Base-by-base conservation (phyloP, 2,888 invertebrate genomes). In the Melanophora roralis region DNA sequence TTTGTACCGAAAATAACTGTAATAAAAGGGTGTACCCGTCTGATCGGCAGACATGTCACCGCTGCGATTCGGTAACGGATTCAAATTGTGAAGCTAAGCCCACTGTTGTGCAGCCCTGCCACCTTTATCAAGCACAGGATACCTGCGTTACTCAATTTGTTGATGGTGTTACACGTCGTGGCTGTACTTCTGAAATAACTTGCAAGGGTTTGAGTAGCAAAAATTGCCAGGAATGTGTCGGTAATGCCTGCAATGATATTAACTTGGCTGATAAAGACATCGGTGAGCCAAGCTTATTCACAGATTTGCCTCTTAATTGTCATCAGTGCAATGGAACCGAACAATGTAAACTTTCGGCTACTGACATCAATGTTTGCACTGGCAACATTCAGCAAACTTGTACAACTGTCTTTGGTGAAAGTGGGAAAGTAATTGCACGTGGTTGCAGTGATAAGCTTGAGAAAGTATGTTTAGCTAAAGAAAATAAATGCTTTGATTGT, bases 401-500 rank as follows among this genome's bases (percentile, higher is more conserved):
- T 47, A 75, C 82, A 0, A 82, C 82, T 0, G 83, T 80, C 1
- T 85, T 85, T 36, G 32, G 49, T 21, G 11, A 11, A 0, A 9
- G 19, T n/a, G 84, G 83, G 0, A 21, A 45, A 2, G 81, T 85
- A 1, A 23, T 78, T 1, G 78, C 72, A 0, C 84, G 85, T 7
- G 85, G 85, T 21, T 85, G 85, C 55, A 84, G 84, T 19, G 84
- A 84, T 55, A 12, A 9, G 0, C 60, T 87, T 2, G 79, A 49
- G 1, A 23, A 45, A 0, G 53, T 43, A 0, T 88, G 88, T 62
- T 45, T 69, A 2, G 72, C 1, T 0, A 62, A 51, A 6, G 75
- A 55, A 0, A 78, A 73, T 11, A 59, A 74, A 1, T 89, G 89
- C 75, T 84, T 85, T 59, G 82, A 85, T 43, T 89, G 89, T 43